Percentiles rank a stretch among this genome's conserved stretches.
Evolutionary conservation across 2,113 vertebrate genomes (phyloP).

Genomic region (Alligator sinensis): DNA sequence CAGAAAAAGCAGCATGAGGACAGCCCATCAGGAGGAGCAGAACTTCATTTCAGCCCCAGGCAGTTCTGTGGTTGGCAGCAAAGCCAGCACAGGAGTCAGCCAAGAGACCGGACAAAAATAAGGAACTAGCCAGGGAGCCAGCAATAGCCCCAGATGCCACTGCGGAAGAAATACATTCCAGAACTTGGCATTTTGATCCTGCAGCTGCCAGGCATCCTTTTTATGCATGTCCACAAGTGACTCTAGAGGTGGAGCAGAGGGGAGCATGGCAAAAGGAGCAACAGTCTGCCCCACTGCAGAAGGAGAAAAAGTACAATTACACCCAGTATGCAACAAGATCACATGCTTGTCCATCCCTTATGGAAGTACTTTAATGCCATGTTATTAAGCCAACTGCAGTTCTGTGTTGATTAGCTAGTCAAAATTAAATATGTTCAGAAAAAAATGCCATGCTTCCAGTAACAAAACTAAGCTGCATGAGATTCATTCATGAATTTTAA

Average conservation of each 20-base stretch:
- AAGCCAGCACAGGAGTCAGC: fast-evolving
- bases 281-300: neutral
- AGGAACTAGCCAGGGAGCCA: neutral
- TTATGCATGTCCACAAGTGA: fast-evolving
- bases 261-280: fast-evolving
- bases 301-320: neutral
- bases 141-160: neutral
- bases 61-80: neutral
- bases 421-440: neutral
- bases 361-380: neutral
- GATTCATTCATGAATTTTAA: neutral
- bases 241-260: fast-evolving
- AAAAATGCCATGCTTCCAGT: neutral
- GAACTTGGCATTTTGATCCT: fast-evolving
- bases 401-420: neutral
- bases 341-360: fast-evolving
- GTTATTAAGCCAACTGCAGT: neutral
- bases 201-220: fast-evolving
- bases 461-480: neutral
- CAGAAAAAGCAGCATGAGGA: fast-evolving
- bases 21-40: fast-evolving
- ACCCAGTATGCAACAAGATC: neutral
- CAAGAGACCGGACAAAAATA: fast-evolving
- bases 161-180: neutral
- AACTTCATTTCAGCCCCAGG: neutral